Conservation (phyloP, 2,797 vertebrate species). For the Tachyglossus aculeatus region DNA sequence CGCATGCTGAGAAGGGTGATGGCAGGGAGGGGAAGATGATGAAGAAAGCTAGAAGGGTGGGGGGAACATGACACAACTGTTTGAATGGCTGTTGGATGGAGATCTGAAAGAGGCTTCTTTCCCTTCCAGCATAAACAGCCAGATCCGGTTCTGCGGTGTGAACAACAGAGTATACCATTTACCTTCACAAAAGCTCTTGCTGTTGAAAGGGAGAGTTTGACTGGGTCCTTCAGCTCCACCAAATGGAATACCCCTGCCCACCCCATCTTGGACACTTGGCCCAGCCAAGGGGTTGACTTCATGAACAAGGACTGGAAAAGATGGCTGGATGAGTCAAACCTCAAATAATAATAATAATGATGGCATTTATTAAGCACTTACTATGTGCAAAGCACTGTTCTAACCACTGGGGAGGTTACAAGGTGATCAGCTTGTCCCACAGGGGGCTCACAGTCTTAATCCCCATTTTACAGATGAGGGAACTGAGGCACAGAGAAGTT, state of each 20-base stretch:
- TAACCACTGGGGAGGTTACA: too few species aligned
- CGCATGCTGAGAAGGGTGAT: accelerated
- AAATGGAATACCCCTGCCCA: too few species aligned
- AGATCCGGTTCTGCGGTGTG: conserved; percentile 10
- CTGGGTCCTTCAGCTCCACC: too few species aligned
- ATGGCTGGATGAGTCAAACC: neutral
- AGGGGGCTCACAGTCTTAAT: too few species aligned
- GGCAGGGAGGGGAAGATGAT: neutral
- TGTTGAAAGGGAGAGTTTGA: conserved; percentile 4
- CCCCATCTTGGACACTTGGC: too few species aligned
- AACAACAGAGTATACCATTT: conserved; percentile 23
- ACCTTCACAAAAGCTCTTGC: conserved; percentile 3
- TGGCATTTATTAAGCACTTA: too few species aligned
- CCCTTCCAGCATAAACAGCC: conserved; percentile 42
- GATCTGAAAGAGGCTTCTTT: conserved; percentile 14
- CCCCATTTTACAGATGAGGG: too few species aligned
- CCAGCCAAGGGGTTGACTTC: conserved; percentile 6
- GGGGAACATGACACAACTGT: neutral
- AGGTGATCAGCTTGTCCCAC: too few species aligned
- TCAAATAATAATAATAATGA: too few species aligned
- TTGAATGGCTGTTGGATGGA: conserved; percentile 22
- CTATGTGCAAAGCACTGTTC: too few species aligned
- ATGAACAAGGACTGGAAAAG: conserved; percentile 19
- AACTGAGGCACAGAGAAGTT: too few species aligned
- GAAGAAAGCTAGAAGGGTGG: neutral